Conservation (phyloP, 2,888 invertebrate species). For the Eupeodes luniger region DNA sequence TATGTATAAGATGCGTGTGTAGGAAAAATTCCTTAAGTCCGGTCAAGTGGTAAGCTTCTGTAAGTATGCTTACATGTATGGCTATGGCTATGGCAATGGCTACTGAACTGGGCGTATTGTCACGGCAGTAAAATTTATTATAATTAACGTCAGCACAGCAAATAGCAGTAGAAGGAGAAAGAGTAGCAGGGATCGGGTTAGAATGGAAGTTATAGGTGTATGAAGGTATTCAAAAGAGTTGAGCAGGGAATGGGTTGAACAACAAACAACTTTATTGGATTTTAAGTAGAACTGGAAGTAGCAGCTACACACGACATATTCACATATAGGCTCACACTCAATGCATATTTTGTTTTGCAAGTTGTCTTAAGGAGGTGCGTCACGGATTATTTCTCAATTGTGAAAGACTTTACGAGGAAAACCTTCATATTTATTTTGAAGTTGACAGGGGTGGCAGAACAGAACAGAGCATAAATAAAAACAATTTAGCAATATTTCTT, state of each 20-base stretch:
- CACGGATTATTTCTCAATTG: conserved; percentile 32
- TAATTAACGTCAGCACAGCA: conserved; percentile 65
- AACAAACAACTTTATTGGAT: conserved; percentile 38
- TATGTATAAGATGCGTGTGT: conserved; percentile 25
- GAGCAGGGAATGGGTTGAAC: conserved; percentile 9
- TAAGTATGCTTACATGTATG: neutral
- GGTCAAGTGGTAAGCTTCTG: conserved; percentile 63
- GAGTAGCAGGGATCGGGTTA: conserved; percentile 2
- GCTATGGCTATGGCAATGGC: neutral
- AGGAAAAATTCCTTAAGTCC: conserved; percentile 49
- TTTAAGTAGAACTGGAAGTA: conserved; percentile 39
- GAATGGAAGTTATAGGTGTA: neutral
- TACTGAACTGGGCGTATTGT: conserved; percentile 61
- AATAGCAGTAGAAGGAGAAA: conserved; percentile 24
- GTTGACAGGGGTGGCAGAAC: neutral
- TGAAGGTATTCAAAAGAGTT: conserved; percentile 18
- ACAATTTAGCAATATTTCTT: neutral
- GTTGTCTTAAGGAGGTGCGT: conserved; percentile 37
- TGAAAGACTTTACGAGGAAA: neutral
- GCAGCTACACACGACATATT: conserved; percentile 9
- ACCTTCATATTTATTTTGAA: conserved; percentile 4
- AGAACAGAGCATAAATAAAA: neutral
- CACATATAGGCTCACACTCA: neutral
- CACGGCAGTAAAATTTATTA: conserved; percentile 71
- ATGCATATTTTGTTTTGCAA: neutral